phyloP scores from a whole-genome alignment of 2,113 vertebrate genomes.

The Dasyprocta punctata region DNA sequence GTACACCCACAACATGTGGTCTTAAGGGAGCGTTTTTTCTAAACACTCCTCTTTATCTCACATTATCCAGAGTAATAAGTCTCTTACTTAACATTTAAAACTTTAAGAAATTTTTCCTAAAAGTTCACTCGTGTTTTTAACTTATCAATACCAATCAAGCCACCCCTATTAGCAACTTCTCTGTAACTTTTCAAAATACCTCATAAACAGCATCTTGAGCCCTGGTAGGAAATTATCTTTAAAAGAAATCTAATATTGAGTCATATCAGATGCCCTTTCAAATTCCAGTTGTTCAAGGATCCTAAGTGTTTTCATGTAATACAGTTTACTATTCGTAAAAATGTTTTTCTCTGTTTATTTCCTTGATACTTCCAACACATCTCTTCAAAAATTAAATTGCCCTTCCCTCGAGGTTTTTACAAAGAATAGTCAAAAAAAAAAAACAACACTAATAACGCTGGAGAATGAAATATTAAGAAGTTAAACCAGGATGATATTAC shows the following conservation, averaged over 20 bases:
- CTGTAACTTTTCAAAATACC: slow-evolving; percentile 33
- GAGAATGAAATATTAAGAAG: not conserved
- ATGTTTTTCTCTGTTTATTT: not conserved
- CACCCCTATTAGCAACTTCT: not conserved
- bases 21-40: not conserved
- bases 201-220: not conserved
- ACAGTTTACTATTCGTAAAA: slow-evolving; percentile 49
- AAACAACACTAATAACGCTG: not conserved
- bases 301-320: slow-evolving; percentile 31
- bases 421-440: slow-evolving; percentile 30
- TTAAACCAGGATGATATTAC: not conserved
- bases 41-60: slow-evolving; percentile 20
- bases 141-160: not conserved
- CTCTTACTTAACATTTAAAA: slow-evolving; percentile 29
- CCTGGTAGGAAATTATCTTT: not conserved
- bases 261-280: not conserved
- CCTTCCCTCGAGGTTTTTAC: slow-evolving; percentile 40
- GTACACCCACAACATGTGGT: not conserved
- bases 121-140: slow-evolving; percentile 4
- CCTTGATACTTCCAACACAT: slow-evolving; percentile 12
- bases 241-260: slow-evolving; percentile 38
- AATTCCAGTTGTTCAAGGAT: slow-evolving; percentile 43
- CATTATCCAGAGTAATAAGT: not conserved
- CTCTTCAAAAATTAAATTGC: slow-evolving; percentile 62
- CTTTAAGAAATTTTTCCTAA: not conserved